Evolutionary conservation across 2,113 vertebrate species (phyloP).

Genomic region (Mobula birostris): DNA sequence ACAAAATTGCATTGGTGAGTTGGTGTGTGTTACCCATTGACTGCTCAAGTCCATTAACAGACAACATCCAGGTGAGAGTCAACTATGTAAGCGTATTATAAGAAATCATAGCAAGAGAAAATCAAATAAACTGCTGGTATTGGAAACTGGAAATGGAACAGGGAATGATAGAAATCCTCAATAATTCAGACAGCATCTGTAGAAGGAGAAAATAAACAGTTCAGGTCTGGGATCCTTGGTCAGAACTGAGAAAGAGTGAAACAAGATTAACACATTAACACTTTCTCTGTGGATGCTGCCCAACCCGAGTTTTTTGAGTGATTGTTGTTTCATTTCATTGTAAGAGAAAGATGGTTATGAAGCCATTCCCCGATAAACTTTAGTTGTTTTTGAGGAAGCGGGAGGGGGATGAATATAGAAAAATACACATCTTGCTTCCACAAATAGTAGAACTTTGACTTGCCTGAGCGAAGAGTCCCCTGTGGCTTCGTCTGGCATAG

Average conservation of each 20-base stretch:
- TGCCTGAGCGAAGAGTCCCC: constrained; percentile 77
- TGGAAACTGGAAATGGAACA: too few relatives aligned
- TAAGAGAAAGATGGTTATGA: too few relatives aligned
- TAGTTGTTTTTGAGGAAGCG: neutral
- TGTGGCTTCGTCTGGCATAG: constrained; percentile 65
- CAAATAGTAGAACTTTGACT: fast-evolving
- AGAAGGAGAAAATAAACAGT: too few relatives aligned
- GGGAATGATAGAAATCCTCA: too few relatives aligned
- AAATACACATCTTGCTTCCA: neutral
- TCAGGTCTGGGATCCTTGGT: too few relatives aligned
- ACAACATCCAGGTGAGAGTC: neutral
- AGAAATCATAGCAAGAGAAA: neutral
- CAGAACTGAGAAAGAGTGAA: too few relatives aligned
- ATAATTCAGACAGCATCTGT: too few relatives aligned
- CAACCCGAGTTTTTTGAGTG: too few relatives aligned
- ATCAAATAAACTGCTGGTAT: too few relatives aligned
- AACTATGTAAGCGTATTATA: neutral
- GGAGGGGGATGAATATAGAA: neutral
- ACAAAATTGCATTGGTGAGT: neutral
- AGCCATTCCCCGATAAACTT: neutral
- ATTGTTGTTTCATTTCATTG: neutral
- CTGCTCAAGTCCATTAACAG: too few relatives aligned
- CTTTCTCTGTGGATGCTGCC: too few relatives aligned
- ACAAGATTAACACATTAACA: too few relatives aligned
- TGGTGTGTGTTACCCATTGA: neutral